These are phyloP conservation scores for Danio jaintianensis DNA, from an alignment of 2,797 vertebrate genomes.

Conservation along the genomic window DNA sequence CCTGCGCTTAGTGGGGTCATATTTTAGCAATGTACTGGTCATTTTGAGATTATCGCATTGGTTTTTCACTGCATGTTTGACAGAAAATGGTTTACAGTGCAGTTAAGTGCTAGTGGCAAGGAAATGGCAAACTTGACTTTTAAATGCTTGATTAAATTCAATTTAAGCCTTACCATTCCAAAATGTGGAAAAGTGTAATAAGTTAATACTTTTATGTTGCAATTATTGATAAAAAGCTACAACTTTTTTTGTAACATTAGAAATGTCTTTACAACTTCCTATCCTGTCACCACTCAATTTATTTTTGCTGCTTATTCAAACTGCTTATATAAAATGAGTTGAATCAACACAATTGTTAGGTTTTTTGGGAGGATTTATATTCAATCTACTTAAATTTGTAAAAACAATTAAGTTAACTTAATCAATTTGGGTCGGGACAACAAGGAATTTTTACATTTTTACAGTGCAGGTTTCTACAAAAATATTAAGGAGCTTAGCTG, in stretches of 20 bases:
- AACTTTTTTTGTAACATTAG: background rate
- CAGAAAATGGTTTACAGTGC: background rate
- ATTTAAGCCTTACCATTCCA: background rate
- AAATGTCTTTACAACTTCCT: no score
- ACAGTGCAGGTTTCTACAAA: no score
- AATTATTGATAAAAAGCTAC: background rate
- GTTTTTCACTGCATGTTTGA: background rate
- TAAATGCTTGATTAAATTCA: background rate
- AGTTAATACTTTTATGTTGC: background rate
- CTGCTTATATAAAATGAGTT: no score
- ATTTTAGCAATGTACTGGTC: background rate
- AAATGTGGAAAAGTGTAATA: background rate
- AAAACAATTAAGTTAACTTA: no score
- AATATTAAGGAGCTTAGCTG: no score
- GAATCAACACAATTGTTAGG: no score
- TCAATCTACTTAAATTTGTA: no score
- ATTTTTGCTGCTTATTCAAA: no score
- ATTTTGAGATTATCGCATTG: slow-evolving; percentile 5
- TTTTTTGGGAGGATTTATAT: no score
- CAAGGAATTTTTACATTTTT: no score
- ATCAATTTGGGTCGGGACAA: no score
- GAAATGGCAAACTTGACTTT: background rate
- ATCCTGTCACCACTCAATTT: no score
- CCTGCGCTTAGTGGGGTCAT: slow-evolving; percentile 2
- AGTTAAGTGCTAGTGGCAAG: background rate